Base-by-base conservation (phyloP, 2,113 vertebrate genomes). In the Phycodurus eques region DNA sequence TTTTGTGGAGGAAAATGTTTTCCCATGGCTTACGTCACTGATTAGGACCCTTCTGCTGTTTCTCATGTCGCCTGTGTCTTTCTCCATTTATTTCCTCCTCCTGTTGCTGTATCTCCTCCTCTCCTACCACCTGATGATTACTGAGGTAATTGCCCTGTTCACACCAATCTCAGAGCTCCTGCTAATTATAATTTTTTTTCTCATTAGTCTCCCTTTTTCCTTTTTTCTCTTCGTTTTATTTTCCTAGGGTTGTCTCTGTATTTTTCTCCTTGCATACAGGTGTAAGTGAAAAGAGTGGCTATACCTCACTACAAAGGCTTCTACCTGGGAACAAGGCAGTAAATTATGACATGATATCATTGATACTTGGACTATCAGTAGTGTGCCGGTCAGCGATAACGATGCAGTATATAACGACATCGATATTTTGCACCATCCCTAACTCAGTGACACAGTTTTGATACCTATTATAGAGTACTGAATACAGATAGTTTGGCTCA, bases 61-160 rank as follows among this genome's bases (percentile, higher is more conserved):
- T 46, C 44, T 66, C 47, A 44, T 27, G n/a, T 46, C 15, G 33
- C 13, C 20, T 61, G 10, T 31, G 31, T 43, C 4, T 47, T 22
- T 12, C 69, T 35, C n/a, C 39, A 43, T 60, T 59, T 70, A 51
- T 60, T 64, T 70, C 56, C 44, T 65, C 49, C 67, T 74, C 73
- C 31, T 44, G 63, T 80, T 67, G 39, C 61, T 72, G 33, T 72
- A 46, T 74, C 70, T 61, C 70, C 59, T 81, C 60, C 77, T 69
- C 75, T 57, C 63, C 56, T 68, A 76, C 76, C 80, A 88, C 81
- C 88, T 88, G 80, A 83, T 89, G 78, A 90, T 91, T 89, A 89
- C 72, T 72, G 56, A 57, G 78, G 62, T 89, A 92, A 92, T 91
- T 89, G 77, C 79, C 74, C 59, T 3, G 75, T 73, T 88, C 79